Evolutionary conservation across 2,797 vertebrate species (phyloP), one percentile per base, ranked within the genome.

Genomic region (Dermochelys coriacea): DNA sequence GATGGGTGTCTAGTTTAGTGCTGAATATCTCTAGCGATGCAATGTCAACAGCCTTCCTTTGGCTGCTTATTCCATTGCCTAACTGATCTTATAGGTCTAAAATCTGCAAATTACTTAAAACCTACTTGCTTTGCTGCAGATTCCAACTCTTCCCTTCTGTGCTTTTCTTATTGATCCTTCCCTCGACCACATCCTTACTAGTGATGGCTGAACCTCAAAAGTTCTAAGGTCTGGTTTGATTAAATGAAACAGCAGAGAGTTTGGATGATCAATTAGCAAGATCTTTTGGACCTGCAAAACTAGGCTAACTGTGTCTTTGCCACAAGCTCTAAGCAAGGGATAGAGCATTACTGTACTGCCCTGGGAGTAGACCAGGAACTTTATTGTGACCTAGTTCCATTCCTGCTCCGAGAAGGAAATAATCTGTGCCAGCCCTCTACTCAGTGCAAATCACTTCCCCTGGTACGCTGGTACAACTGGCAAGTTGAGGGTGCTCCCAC

Each of bases 41-140:
- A 93, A 90, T 94, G 81, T 91, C 95, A 95, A 68, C 16, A 75
- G 23, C 21, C 23, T 90, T 91, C 77, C 61, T 80, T 91, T 78
- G 75, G 21, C 82, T 88, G 87, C 49, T 82, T 95, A 86, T 87
- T 93, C 89, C 86, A n/a, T 84, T 93, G 92, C 11, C 21, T 2
- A 0, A 5, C 9, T 85, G 80, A 57, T 41, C 3, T 61, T 61
- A 61, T 34, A 34, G 3, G 3, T 61, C 93, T 93, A 84, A 94
- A 95, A 82, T 27, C 29, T 0, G 2, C 74, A 84, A 88, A 49
- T 90, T 55, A 86, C 49, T 90, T 57, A 90, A 92, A 90, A 59
- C 8, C 1, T 5, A 27, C 91, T 91, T 95, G 93, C 45, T 74
- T 12, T 75, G 5, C 7, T 64, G 92, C 15, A 84, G 86, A 14